Percentiles rank a stretch among this genome's conserved stretches.
phyloP scores from a whole-genome alignment of 2,797 vertebrate genomes.

The Sylvilagus floridanus region DNA sequence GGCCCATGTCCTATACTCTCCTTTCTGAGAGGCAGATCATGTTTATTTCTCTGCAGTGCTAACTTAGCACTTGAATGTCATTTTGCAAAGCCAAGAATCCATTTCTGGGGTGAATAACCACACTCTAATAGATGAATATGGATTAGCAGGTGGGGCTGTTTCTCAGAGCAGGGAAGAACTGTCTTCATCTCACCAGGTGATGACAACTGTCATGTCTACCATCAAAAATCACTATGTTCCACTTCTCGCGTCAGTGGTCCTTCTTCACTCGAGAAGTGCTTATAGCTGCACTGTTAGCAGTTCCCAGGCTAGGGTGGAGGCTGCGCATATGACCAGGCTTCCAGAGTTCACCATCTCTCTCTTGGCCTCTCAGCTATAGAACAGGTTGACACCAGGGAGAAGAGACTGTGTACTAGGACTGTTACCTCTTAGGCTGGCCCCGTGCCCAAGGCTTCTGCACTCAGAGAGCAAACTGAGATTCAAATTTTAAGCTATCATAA shows the following conservation, averaged over 20 bases:
- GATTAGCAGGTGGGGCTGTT: neutral
- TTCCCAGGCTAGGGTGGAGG: neutral
- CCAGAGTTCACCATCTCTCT: neutral
- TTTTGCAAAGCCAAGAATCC: neutral
- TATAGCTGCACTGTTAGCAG: neutral
- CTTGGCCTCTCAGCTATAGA: neutral
- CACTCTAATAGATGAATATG: neutral
- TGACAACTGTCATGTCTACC: neutral
- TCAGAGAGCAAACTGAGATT: conserved; percentile 74
- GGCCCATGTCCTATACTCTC: neutral
- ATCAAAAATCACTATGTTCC: neutral
- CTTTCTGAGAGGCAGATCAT: neutral
- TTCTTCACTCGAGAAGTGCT: neutral
- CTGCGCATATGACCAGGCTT: neutral
- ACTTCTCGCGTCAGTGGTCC: neutral
- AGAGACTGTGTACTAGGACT: neutral
- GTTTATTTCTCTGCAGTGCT: neutral
- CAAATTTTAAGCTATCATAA: conserved; percentile 73
- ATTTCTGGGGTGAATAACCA: neutral
- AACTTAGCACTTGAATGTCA: neutral
- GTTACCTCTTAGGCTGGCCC: conserved; percentile 37
- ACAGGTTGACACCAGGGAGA: neutral
- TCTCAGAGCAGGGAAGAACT: neutral
- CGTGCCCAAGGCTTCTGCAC: conserved; percentile 38
- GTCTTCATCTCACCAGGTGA: neutral